These are phyloP conservation scores for Trachelus stipa DNA, from an alignment of 2,888 invertebrate species.

Conservation along the genomic window DNA sequence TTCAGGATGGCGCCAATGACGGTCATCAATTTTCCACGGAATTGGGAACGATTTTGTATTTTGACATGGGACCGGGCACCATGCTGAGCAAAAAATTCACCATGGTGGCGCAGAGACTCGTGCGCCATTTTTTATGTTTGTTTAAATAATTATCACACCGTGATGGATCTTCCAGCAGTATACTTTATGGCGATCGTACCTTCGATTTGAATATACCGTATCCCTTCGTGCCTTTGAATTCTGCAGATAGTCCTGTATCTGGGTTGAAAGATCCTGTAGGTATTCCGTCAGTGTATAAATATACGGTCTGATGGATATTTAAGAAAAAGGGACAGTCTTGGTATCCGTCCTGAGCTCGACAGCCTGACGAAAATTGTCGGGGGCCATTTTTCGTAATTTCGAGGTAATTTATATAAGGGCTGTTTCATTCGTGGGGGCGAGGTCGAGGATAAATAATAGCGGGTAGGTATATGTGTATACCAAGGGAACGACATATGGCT, in stretches of 20 bases:
- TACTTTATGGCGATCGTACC: not conserved
- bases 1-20: slow-evolving; percentile 45
- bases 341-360: not conserved
- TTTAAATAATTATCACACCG: not conserved
- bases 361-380: slow-evolving; percentile 24
- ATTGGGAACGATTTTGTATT: slow-evolving; percentile 63
- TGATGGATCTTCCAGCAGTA: not conserved
- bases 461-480: slow-evolving; percentile 22
- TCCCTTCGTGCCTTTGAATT: not conserved
- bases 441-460: slow-evolving; percentile 38
- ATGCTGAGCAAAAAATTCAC: not conserved
- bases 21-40: slow-evolving; percentile 64
- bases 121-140: not conserved
- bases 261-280: not conserved
- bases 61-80: slow-evolving; percentile 48
- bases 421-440: slow-evolving; percentile 16
- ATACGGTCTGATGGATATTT: not conserved
- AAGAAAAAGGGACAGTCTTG: not conserved
- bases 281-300: not conserved
- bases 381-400: slow-evolving; percentile 31
- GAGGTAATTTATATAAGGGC: slow-evolving; percentile 24
- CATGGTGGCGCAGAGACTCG: not conserved
- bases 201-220: not conserved
- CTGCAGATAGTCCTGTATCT: not conserved
- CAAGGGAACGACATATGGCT: slow-evolving; percentile 36